Evolutionary conservation across 2,113 vertebrate genomes (phyloP).

Genomic region (Dipodomys stephensi): DNA sequence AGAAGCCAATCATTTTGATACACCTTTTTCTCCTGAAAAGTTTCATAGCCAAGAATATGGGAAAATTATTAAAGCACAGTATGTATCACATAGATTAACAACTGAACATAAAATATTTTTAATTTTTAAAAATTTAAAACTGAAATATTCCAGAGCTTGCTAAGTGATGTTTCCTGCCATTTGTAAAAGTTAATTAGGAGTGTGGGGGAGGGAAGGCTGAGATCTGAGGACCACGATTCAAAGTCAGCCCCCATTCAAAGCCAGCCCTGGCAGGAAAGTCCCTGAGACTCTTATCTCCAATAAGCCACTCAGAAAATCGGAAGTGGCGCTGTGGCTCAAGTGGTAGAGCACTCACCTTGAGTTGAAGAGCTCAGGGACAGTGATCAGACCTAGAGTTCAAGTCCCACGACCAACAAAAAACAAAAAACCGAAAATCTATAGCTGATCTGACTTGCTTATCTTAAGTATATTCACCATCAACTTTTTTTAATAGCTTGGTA

Average conservation of each 20-base stretch:
- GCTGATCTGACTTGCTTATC: background rate
- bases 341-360: too few species aligned
- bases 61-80: background rate
- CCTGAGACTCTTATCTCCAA: too few species aligned
- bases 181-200: background rate
- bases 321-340: too few species aligned
- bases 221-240: too few species aligned
- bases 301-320: too few species aligned
- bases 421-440: background rate
- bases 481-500: too few species aligned
- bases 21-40: background rate
- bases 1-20: background rate
- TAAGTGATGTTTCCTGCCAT: conserved; percentile 26
- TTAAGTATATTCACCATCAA: background rate
- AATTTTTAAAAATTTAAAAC: background rate
- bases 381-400: too few species aligned
- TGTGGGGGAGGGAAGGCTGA: too few species aligned
- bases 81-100: background rate
- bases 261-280: too few species aligned
- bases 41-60: background rate
- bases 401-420: too few species aligned
- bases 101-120: conserved; percentile 15
- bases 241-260: too few species aligned
- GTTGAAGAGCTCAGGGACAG: too few species aligned
- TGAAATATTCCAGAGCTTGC: background rate